Percentiles rank a stretch among this genome's conserved stretches.
phyloP scores from a whole-genome alignment of 2,797 vertebrate species.

The Enteromius mattozi region DNA sequence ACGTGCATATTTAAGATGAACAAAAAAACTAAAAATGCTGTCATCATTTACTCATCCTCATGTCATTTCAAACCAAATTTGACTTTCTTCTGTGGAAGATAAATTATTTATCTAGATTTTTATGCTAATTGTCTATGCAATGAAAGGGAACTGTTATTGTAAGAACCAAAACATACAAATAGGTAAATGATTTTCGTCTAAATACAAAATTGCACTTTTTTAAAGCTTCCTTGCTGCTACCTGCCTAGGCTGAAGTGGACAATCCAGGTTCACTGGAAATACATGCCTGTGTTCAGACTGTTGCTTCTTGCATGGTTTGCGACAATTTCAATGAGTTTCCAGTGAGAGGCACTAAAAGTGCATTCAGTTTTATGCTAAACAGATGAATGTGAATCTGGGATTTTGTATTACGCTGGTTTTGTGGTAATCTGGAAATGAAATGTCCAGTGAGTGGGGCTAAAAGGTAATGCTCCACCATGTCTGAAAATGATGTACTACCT shows the following conservation, averaged over 20 bases:
- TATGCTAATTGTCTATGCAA: neutral
- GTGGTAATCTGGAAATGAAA: neutral
- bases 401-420: neutral
- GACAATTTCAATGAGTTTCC: neutral
- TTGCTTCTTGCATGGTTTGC: neutral
- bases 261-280: neutral
- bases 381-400: neutral
- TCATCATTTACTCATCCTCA: neutral
- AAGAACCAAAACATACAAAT: neutral
- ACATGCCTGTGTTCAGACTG: neutral
- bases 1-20: constrained; percentile 56
- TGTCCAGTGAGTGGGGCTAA: neutral
- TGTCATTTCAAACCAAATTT: neutral
- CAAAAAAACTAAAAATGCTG: neutral
- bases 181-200: neutral
- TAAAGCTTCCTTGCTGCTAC: neutral
- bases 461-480: neutral
- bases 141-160: neutral
- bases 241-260: neutral
- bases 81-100: neutral
- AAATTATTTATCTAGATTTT: neutral
- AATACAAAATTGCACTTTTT: neutral
- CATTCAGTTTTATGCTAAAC: neutral
- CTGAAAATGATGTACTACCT: neutral
- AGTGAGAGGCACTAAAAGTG: neutral